Evolutionary conservation across 2,797 vertebrate genomes (phyloP).

Genomic region (Prionace glauca): DNA sequence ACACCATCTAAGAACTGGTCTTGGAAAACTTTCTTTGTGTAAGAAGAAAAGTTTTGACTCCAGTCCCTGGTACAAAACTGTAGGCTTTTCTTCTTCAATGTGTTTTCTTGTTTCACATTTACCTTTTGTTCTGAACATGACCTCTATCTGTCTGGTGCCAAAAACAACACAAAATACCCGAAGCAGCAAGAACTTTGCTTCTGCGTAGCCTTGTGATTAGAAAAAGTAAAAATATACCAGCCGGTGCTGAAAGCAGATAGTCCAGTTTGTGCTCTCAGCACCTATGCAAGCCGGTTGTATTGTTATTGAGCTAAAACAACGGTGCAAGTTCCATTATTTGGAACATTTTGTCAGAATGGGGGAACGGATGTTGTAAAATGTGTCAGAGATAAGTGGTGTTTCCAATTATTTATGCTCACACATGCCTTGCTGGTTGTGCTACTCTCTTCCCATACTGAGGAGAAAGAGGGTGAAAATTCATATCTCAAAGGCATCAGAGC

Average conservation of each 20-base stretch:
- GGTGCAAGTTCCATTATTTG: not conserved
- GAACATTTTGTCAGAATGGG: not conserved
- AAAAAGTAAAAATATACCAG: not conserved
- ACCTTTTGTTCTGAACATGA: not conserved
- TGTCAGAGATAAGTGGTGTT: too few species aligned
- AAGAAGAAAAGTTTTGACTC: not conserved
- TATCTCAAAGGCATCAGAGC: not conserved
- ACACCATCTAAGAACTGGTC: not conserved
- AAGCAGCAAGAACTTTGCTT: not conserved
- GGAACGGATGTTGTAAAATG: not conserved
- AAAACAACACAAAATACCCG: not conserved
- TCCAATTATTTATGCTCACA: not conserved
- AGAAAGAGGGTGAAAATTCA: not conserved
- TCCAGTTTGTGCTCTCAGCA: not conserved
- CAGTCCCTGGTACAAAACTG: not conserved
- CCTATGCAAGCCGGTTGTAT: not conserved
- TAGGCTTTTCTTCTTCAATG: not conserved
- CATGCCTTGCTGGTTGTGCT: not conserved
- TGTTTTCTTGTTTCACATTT: not conserved
- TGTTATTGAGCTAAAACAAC: not conserved
- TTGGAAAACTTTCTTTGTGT: not conserved
- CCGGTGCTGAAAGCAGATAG: not conserved
- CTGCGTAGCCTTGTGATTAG: not conserved
- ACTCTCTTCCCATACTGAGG: not conserved
- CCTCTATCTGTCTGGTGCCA: not conserved